Evolutionary conservation across 2,113 vertebrate species (phyloP).

Genomic region (Oreochromis spilurus): DNA sequence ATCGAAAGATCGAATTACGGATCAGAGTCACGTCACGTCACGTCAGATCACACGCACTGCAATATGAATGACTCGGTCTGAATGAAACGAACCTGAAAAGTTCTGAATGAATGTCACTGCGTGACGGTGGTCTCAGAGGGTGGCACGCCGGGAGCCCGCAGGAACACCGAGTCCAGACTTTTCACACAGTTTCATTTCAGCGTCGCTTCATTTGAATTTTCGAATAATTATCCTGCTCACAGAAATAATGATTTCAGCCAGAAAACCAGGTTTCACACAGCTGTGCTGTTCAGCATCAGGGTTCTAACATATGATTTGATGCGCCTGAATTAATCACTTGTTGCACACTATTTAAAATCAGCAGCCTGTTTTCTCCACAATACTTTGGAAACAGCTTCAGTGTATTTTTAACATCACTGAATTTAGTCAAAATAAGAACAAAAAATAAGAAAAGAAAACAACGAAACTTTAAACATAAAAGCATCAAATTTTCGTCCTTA

Average conservation of each 20-base stretch:
- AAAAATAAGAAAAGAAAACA: neutral
- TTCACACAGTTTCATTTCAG: neutral
- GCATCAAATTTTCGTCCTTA: neutral
- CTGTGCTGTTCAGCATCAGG: neutral
- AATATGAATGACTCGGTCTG: neutral
- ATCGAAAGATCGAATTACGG: neutral
- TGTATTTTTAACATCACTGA: neutral
- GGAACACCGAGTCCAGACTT: neutral
- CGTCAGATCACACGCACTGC: accelerated
- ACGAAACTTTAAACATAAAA: neutral
- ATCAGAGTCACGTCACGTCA: neutral
- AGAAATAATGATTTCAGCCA: neutral
- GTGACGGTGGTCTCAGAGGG: neutral
- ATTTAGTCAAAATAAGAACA: neutral
- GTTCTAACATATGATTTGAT: neutral
- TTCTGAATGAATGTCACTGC: neutral
- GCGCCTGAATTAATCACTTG: neutral
- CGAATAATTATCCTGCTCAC: neutral
- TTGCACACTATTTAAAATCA: neutral
- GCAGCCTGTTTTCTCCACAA: accelerated
- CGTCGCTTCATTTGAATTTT: neutral
- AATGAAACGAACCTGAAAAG: neutral
- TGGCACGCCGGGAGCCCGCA: neutral
- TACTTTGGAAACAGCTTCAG: neutral
- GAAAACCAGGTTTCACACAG: neutral